Conservation (phyloP, 2,888 invertebrate genomes). For the Deilephila elpenor region DNA sequence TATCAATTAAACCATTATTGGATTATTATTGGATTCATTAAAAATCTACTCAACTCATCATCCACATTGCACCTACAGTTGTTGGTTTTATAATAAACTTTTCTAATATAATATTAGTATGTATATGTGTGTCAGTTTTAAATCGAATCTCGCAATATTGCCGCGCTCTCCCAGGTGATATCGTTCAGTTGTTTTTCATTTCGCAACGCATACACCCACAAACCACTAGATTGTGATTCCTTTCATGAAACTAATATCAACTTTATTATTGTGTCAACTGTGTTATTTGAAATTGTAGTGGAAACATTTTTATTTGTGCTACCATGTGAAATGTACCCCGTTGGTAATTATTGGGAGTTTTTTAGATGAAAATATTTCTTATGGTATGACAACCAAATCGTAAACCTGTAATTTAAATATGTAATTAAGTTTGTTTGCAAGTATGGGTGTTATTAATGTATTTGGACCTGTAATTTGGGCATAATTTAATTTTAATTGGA, state of each 20-base stretch:
- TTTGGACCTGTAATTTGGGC: too few species aligned
- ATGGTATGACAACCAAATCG: background rate
- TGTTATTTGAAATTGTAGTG: slow-evolving; percentile 29
- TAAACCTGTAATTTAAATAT: too few species aligned
- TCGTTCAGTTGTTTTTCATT: slow-evolving; percentile 66
- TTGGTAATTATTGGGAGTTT: too few species aligned
- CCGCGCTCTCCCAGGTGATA: slow-evolving; percentile 64
- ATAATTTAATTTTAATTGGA: too few species aligned
- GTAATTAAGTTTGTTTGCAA: too few species aligned
- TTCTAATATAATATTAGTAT: slow-evolving; percentile 9
- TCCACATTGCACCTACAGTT: background rate
- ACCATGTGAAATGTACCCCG: background rate
- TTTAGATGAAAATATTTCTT: too few species aligned
- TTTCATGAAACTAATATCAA: slow-evolving; percentile 61
- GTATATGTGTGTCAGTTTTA: slow-evolving; percentile 59
- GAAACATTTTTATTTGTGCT: background rate
- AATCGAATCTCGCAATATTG: slow-evolving; percentile 76
- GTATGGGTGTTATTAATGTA: too few species aligned
- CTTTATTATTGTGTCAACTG: slow-evolving; percentile 52
- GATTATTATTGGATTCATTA: too few species aligned
- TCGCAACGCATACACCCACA: slow-evolving; percentile 55
- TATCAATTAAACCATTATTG: too few species aligned
- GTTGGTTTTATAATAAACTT: slow-evolving; percentile 10
- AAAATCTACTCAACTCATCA: background rate
- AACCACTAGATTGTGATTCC: slow-evolving; percentile 50